phyloP scores from a whole-genome alignment of 2,113 vertebrate genomes.

The Oreochromis aureus region DNA sequence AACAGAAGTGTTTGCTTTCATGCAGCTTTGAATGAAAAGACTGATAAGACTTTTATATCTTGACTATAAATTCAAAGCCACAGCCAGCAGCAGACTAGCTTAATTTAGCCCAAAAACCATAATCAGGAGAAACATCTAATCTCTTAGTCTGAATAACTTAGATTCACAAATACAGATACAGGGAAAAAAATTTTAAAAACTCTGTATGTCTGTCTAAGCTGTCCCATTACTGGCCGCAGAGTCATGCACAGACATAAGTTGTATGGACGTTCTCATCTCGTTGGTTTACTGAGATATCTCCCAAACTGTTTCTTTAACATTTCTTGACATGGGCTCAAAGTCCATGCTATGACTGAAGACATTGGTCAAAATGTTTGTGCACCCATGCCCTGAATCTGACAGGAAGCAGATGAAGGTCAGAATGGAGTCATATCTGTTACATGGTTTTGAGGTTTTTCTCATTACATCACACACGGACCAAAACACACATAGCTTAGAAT shows the following conservation, averaged over 20 bases:
- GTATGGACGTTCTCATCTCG: background rate
- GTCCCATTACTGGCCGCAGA: background rate
- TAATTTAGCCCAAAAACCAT: background rate
- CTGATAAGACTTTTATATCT: background rate
- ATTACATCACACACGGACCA: background rate
- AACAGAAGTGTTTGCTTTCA: background rate
- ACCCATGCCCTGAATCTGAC: background rate
- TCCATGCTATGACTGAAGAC: background rate
- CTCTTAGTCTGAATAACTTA: background rate
- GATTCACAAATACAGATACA: background rate
- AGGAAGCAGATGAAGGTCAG: background rate
- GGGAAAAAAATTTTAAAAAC: rapidly evolving
- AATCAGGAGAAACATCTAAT: background rate
- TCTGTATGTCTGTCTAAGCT: background rate
- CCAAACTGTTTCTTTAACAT: background rate
- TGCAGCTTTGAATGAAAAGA: background rate
- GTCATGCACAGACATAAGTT: background rate
- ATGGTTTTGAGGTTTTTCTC: background rate
- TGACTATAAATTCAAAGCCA: background rate
- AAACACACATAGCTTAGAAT: background rate
- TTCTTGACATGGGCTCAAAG: background rate
- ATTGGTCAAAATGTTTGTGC: background rate
- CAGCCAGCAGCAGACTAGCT: background rate
- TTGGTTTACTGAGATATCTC: background rate
- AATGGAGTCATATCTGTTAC: background rate